Base-by-base conservation (phyloP, 2,888 invertebrate genomes). In the Papilio gigon region DNA sequence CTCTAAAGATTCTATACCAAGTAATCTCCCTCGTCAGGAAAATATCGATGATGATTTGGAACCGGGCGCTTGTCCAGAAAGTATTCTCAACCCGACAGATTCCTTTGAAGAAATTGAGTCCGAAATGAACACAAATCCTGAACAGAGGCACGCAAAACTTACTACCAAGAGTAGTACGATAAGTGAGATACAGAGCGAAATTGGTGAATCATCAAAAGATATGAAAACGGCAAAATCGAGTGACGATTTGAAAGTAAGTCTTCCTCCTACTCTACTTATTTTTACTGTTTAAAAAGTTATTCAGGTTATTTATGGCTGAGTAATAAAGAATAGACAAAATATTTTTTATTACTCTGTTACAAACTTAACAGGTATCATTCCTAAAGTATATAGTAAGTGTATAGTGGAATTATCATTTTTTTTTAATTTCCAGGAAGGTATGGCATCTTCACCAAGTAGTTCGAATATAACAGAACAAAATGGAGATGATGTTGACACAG, bases 31-130 rank as follows among this genome's bases (percentile, higher is more conserved):
- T 42, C 71, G 70, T 12, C 76, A 79, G 17, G 84, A 82, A 42
- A 82, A 79, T 68, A 80, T 80, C 11, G 72, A 84, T 12, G 81
- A 82, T 72, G 87, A 86, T 35, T 73, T 91, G 25, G 91, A 89
- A 75, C 92, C 92, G 9, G 92, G 92, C 4, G 90, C 90, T 35
- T 92, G 91, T 73, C 79, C 82, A 4, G 96, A 95, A 81, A 94
- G 94, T 77, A 94, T 95, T 83, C 87, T 96, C 47, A 94, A 96
- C 64, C 94, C 95, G 1, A 94, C 95, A 8, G 95, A 95, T 83
- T 94, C 94, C 22, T 94, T 94, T 76, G 95, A 95, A 74, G 95
- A 95, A 75, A 94, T 95, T 76, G 94, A 94, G 53, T 88, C 89
- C 11, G 94, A 94, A 80, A 94, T 95, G 93, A 94, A 93, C 78